Evolutionary conservation across 2,113 vertebrate species (phyloP).

Genomic region (Alouatta palliata): DNA sequence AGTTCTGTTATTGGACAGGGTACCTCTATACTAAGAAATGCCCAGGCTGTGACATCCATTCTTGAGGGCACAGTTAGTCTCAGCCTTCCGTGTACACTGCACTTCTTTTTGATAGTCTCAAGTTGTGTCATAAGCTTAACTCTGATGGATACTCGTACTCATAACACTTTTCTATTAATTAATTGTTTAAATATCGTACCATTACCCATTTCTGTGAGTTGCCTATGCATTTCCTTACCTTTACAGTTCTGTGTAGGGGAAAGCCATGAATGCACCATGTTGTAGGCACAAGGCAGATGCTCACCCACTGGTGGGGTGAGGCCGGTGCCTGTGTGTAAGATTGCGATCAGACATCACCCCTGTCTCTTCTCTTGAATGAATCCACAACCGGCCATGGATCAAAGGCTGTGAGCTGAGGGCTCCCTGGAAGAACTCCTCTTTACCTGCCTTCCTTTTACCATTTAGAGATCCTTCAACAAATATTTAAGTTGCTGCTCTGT

Average conservation of each 20-base stretch:
- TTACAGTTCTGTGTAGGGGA: not conserved
- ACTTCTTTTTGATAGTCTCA: not conserved
- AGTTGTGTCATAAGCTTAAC: not conserved
- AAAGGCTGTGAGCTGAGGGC: not conserved
- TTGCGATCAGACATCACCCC: not conserved
- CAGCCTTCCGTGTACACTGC: not conserved
- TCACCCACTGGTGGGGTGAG: not conserved
- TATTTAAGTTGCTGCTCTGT: not conserved
- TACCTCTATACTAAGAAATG: not conserved
- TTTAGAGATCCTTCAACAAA: not conserved
- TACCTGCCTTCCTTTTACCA: too few species aligned
- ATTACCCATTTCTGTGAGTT: not conserved
- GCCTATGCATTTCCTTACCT: not conserved
- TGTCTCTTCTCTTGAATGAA: not conserved
- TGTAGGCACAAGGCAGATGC: not conserved
- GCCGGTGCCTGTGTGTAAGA: too few species aligned
- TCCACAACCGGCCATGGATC: not conserved
- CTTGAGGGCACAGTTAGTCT: too few species aligned
- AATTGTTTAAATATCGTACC: not conserved
- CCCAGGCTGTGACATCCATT: not conserved
- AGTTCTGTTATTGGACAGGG: not conserved
- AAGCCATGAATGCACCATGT: fast-evolving
- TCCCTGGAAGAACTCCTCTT: not conserved
- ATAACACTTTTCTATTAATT: not conserved
- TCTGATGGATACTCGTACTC: not conserved